These are phyloP conservation scores for Plebejus argus DNA, from an alignment of 2,888 invertebrate species.

Conservation along the genomic window DNA sequence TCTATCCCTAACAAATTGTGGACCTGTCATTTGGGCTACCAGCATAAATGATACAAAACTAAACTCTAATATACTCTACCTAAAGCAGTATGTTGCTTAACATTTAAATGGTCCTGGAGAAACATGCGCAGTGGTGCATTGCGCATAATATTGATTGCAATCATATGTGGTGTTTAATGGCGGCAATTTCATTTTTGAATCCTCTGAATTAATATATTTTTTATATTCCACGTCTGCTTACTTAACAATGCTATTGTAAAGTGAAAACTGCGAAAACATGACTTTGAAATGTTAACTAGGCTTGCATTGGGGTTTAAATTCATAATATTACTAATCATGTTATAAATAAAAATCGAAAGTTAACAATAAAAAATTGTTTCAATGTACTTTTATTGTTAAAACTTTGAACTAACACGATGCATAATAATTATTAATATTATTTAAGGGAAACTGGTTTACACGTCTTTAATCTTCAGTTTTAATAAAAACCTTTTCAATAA, in stretches of 20 bases:
- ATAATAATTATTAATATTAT: too few relatives aligned
- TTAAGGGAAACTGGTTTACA: too few relatives aligned
- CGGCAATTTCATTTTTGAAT: constrained; percentile 58
- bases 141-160: constrained; percentile 77
- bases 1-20: constrained; percentile 52
- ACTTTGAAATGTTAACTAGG: not conserved
- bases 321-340: too few relatives aligned
- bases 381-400: too few relatives aligned
- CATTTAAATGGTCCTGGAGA: constrained; percentile 48
- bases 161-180: constrained; percentile 69
- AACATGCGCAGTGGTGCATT: constrained; percentile 76
- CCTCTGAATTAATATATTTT: not conserved
- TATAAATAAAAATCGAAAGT: too few relatives aligned
- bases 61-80: constrained; percentile 31
- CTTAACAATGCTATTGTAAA: not conserved
- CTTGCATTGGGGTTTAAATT: too few relatives aligned
- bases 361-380: too few relatives aligned
- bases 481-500: too few relatives aligned
- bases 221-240: not conserved
- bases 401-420: too few relatives aligned
- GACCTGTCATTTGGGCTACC: constrained; percentile 65
- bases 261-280: not conserved
- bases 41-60: constrained; percentile 32
- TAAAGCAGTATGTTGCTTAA: constrained; percentile 46
- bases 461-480: too few relatives aligned